phyloP scores from a whole-genome alignment of 2,888 invertebrate species.

The Heliothis peltigera region DNA sequence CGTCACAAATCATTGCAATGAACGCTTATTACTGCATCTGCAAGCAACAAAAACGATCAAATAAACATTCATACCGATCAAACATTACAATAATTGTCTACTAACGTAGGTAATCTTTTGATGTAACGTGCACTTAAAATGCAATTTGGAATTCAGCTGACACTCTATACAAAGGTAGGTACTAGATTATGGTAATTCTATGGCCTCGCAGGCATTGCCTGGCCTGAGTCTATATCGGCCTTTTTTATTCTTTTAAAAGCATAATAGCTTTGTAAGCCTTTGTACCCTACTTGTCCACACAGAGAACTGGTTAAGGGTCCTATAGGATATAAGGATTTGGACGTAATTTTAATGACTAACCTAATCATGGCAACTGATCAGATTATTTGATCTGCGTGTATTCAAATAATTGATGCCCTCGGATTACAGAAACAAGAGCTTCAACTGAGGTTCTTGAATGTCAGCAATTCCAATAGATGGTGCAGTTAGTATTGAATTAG shows the following conservation, averaged over 20 bases:
- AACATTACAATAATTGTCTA: conserved; percentile 27
- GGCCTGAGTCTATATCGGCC: background rate
- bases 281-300: background rate
- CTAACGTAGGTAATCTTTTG: conserved; percentile 16
- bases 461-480: background rate
- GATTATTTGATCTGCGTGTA: background rate
- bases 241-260: background rate
- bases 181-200: conserved; percentile 8
- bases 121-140: conserved; percentile 31
- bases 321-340: background rate
- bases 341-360: background rate
- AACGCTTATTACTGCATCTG: conserved; percentile 37
- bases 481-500: too few relatives aligned
- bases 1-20: conserved; percentile 54
- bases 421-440: background rate
- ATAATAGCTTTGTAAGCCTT: background rate
- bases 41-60: conserved; percentile 30
- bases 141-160: conserved; percentile 19
- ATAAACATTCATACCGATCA: conserved; percentile 22
- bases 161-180: conserved; percentile 13
- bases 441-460: background rate
- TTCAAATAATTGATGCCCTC: background rate
- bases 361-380: background rate
- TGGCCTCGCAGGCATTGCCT: background rate
- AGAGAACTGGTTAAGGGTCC: background rate